Base-by-base conservation (phyloP, 2,797 vertebrate genomes). In the Coregonus sp. region DNA sequence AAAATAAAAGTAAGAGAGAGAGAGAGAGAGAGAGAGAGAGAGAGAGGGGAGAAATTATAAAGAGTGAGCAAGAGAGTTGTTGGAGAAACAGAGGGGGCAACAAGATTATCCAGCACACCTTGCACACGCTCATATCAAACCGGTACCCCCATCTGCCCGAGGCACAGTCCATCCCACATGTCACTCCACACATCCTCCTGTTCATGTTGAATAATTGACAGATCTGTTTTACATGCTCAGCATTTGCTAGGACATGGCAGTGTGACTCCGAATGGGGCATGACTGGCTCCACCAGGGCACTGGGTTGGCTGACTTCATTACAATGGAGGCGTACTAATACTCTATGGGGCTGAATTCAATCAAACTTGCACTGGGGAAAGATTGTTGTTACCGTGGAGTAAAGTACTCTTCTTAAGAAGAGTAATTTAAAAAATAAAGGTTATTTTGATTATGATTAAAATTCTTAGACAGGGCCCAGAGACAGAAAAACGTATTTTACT, bases 191-290 rank as follows among this genome's bases (percentile, higher is more conserved):
- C 93, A 92, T 92, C 90, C 92, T 92, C 89, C 86, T 91, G 91
- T 88, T 92, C 89, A 89, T 92, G 91, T 90, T 93, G 91, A 93
- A 93, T 93, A 93, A 93, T 92, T 93, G 92, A 93, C 91, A 93
- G 90, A 92, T 92, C 93, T 92, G 93, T 93, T 93, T 93, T 93
- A 93, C 93, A 93, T 93, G 92, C 93, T 92, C 93, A 91, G 89
- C 92, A 90, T 92, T 92, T 92, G 92, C 90, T 89, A 90, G 89
- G 91, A 93, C 90, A 93, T 92, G 92, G 89, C 87, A 91, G 91
- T 92, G 91, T 91, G 91, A 91, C 92, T 93, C 92, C 88, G 91
- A 93, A 93, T 83, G 90, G 89, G 89, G 89, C 92, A 90, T 85
- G 91, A 89, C 91, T 92, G 40, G 40, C 40, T 47, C 89, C 5